These are phyloP conservation scores for Melolontha melolontha DNA, from an alignment of 2,888 invertebrate species.

Conservation along the genomic window DNA sequence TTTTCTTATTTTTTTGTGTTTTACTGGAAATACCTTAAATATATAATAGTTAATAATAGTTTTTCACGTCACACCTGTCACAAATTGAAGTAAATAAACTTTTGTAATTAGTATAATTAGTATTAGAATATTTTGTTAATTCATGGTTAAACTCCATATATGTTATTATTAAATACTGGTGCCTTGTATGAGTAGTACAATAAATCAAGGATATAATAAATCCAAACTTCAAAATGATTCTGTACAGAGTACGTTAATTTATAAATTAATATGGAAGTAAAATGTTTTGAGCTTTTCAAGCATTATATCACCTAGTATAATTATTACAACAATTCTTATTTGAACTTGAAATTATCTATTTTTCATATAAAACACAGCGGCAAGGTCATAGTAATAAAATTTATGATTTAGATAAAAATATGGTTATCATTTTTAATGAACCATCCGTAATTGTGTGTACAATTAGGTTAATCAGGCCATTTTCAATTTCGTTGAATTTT, in stretches of 20 bases:
- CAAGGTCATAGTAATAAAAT: conserved; percentile 20
- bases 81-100: conserved; percentile 5
- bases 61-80: neutral
- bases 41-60: too few relatives aligned
- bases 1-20: too few relatives aligned
- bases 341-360: neutral
- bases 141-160: neutral
- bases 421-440: conserved; percentile 2
- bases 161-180: neutral
- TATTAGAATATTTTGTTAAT: too few relatives aligned
- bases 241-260: neutral
- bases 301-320: conserved; percentile 22
- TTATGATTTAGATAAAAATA: conserved; percentile 1
- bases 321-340: neutral
- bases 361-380: neutral
- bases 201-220: too few relatives aligned
- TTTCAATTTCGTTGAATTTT: neutral
- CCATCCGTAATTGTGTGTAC: neutral
- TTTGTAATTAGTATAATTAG: conserved; percentile 14
- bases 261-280: conserved; percentile 6
- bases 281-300: conserved; percentile 1
- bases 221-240: neutral
- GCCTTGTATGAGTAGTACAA: too few relatives aligned
- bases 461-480: neutral
- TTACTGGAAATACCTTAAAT: too few relatives aligned